A percentile compares a stretch with the other conserved stretches of the same genome.
Evolutionary conservation across 64 coral and sea anemone species (phyloP).

Genomic region (Montipora capricornis): DNA sequence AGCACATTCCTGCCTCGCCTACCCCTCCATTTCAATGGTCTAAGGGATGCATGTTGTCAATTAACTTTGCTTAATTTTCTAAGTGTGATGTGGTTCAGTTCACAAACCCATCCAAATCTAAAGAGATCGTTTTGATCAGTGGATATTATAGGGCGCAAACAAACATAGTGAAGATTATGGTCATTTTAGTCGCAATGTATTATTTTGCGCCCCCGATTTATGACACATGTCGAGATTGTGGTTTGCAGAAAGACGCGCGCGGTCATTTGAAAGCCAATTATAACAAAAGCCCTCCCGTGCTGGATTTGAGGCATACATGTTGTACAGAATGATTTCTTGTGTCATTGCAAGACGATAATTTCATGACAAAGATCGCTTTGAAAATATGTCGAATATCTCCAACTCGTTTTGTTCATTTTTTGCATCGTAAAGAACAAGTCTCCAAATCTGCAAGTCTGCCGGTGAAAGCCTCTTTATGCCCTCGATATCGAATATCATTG

Average conservation of each 20-base stretch:
- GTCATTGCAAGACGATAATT: background rate
- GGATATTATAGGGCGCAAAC: constrained; percentile 12
- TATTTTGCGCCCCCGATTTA: constrained; percentile 1
- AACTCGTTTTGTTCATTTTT: background rate
- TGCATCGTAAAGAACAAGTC: background rate
- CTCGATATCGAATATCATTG: too few relatives aligned
- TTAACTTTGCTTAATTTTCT: too few relatives aligned
- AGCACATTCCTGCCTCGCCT: background rate
- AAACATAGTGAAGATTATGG: constrained; percentile 6
- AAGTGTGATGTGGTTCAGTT: background rate
- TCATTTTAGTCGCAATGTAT: background rate
- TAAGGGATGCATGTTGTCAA: too few relatives aligned
- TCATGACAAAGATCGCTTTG: background rate
- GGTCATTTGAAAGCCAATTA: background rate
- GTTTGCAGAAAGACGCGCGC: background rate
- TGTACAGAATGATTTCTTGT: background rate
- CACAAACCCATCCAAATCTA: background rate
- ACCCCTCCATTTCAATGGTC: background rate
- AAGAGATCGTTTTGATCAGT: background rate
- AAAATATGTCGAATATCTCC: background rate
- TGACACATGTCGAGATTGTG: background rate
- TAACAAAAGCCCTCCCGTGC: background rate
- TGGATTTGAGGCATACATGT: background rate
- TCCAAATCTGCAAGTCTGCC: too few relatives aligned
- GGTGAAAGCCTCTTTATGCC: background rate